Evolutionary conservation across 2,113 vertebrate species (phyloP).

Genomic region (Pungitius pungitius): DNA sequence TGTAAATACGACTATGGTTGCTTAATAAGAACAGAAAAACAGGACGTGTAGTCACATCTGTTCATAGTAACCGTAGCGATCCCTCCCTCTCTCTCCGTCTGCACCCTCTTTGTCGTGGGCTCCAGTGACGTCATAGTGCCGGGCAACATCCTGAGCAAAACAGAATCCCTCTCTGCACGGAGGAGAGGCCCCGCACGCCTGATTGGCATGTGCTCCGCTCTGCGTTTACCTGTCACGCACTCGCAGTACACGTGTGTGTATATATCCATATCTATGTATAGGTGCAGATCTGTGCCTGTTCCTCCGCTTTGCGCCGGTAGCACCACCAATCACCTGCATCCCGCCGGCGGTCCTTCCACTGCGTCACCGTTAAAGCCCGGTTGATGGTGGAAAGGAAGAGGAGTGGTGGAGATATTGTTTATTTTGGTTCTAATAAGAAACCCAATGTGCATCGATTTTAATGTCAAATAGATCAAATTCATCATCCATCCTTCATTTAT

Average conservation of each 20-base stretch:
- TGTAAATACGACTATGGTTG: neutral
- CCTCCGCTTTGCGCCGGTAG: constrained; percentile 1
- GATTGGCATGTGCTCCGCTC: constrained; percentile 52
- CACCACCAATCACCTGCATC: constrained; percentile 29
- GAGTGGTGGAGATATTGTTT: too few species aligned
- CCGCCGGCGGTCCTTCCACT: constrained; percentile 4
- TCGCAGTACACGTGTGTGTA: constrained; percentile 3
- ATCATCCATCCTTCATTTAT: too few species aligned
- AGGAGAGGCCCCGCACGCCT: constrained; percentile 68
- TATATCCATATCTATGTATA: constrained; percentile 2
- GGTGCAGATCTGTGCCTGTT: constrained; percentile 27
- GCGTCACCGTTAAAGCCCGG: neutral
- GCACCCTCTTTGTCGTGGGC: constrained; percentile 61
- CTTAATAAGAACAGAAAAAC: neutral
- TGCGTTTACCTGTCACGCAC: neutral
- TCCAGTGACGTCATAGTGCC: constrained; percentile 76
- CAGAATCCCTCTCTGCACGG: constrained; percentile 78
- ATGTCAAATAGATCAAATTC: too few species aligned
- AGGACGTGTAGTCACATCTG: constrained; percentile 33
- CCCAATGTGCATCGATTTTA: neutral
- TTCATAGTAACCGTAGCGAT: constrained; percentile 9
- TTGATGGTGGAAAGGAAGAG: neutral
- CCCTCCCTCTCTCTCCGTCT: constrained; percentile 19
- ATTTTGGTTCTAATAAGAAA: neutral
- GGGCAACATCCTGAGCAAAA: constrained; percentile 78